phyloP scores from a whole-genome alignment of 1,140 invertebrate genomes.

The Triops longicaudatus region DNA sequence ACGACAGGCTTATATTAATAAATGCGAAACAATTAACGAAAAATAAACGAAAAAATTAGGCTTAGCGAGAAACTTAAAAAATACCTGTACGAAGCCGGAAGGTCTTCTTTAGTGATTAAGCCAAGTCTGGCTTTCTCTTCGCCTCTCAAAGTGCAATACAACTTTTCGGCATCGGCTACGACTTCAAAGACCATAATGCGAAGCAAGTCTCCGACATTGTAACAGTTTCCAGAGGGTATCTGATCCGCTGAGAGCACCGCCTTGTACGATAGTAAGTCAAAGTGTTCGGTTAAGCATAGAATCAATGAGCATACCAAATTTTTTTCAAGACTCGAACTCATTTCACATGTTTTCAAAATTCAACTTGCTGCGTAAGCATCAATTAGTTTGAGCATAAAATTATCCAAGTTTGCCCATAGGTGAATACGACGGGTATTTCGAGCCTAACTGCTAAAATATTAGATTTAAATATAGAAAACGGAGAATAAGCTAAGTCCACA shows the following conservation, averaged over 20 bases:
- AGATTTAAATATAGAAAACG: neutral
- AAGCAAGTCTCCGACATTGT: conserved; percentile 51
- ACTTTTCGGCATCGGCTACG: conserved; percentile 73
- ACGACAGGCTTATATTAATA: neutral
- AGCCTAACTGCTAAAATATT: neutral
- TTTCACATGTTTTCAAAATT: neutral
- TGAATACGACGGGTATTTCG: neutral
- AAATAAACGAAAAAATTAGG: neutral
- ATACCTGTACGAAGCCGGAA: conserved; percentile 81
- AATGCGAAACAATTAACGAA: neutral
- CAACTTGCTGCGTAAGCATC: neutral
- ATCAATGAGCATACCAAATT: neutral
- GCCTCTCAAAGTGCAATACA: conserved; percentile 76
- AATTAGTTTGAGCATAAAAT: neutral
- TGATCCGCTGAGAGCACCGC: conserved; percentile 9
- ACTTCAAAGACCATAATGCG: conserved; percentile 82
- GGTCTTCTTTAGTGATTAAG: conserved; percentile 70
- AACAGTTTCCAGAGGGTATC: conserved; percentile 9
- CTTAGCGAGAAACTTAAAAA: conserved; percentile 36
- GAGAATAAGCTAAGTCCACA: neutral
- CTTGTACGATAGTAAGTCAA: conserved; percentile 3
- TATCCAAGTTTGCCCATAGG: neutral
- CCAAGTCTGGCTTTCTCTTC: conserved; percentile 50
- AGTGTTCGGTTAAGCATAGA: neutral
- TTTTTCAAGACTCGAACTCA: neutral